Conservation (phyloP, 2,113 vertebrate species). For the Neolamprologus devosi region DNA sequence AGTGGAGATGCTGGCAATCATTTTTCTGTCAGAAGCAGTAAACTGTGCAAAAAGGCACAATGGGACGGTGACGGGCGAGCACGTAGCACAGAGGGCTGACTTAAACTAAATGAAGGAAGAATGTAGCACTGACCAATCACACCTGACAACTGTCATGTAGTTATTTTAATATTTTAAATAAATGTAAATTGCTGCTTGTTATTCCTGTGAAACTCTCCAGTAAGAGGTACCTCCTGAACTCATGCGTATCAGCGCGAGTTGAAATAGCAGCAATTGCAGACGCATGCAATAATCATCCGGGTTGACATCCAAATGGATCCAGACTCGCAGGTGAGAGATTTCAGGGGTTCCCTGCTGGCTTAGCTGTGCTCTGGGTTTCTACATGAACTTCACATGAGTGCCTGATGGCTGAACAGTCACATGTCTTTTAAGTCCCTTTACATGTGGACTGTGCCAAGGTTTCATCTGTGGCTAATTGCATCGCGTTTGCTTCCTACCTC, state of each 20-base stretch:
- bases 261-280: background rate
- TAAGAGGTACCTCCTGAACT: background rate
- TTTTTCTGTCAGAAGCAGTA: background rate
- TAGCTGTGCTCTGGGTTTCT: background rate
- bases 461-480: background rate
- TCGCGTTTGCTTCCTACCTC: background rate
- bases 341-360: background rate
- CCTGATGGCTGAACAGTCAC: background rate
- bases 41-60: background rate
- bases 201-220: background rate
- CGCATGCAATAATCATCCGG: background rate
- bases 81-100: background rate
- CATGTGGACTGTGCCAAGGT: background rate
- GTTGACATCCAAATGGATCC: background rate
- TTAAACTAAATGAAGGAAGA: background rate
- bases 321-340: background rate
- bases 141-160: background rate
- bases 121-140: background rate
- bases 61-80: background rate
- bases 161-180: background rate
- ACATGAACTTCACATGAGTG: background rate
- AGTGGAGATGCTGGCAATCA: background rate
- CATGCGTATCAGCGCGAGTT: background rate
- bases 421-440: background rate
- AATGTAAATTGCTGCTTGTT: conserved; percentile 10